Evolutionary conservation across 2,113 vertebrate species (phyloP).

Genomic region (Pantherophis guttatus): DNA sequence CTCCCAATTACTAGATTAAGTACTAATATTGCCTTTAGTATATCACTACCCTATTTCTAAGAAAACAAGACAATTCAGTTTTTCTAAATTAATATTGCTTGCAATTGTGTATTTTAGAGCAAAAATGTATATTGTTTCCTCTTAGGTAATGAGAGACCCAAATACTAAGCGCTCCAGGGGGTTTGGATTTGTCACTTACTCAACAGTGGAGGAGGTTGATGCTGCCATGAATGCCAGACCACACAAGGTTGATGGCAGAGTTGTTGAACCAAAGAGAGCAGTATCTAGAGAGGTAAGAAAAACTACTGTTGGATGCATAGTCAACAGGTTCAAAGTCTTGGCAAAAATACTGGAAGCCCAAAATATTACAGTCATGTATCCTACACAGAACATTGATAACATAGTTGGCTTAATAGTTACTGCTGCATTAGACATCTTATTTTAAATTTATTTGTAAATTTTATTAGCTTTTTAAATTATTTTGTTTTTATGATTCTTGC

Average conservation of each 20-base stretch:
- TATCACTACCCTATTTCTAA: neutral
- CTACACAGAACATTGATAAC: neutral
- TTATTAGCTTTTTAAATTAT: neutral
- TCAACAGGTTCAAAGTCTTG: neutral
- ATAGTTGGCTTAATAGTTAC: neutral
- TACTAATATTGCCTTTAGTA: neutral
- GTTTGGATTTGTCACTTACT: conserved; percentile 92
- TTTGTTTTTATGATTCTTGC: neutral
- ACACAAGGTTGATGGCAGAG: conserved; percentile 91
- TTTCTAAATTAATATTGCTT: neutral
- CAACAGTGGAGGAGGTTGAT: conserved; percentile 87
- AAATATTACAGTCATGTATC: neutral
- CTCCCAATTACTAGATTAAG: neutral
- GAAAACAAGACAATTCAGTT: neutral
- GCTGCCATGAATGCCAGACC: conserved; percentile 89
- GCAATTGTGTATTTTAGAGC: neutral
- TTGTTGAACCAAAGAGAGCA: conserved; percentile 91
- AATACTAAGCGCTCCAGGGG: conserved; percentile 88
- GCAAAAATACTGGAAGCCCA: neutral
- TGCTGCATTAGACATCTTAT: neutral
- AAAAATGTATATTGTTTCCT: neutral
- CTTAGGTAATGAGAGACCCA: conserved; percentile 92
- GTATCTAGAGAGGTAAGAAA: conserved; percentile 86
- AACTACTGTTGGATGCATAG: neutral
- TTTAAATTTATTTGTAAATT: neutral